Conservation (phyloP, 2,888 invertebrate species). For the Agrotis segetum region DNA sequence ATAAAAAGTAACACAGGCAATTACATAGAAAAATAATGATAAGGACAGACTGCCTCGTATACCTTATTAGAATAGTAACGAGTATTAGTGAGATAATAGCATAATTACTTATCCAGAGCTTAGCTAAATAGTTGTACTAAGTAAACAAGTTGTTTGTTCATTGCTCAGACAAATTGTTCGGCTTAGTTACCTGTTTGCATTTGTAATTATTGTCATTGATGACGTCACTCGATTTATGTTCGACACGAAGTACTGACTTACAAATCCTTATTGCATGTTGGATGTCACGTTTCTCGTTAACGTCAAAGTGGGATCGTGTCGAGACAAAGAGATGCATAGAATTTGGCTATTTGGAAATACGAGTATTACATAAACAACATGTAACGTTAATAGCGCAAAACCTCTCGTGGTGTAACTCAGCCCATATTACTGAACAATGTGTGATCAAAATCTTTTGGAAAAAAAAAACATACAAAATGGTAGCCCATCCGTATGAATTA, state of each 20-base stretch:
- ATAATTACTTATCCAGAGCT: constrained; percentile 75
- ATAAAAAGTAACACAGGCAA: constrained; percentile 59
- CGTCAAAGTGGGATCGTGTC: constrained; percentile 55
- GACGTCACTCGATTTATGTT: constrained; percentile 60
- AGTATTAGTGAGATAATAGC: constrained; percentile 76
- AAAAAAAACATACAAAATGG: too few species aligned
- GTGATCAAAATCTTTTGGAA: too few species aligned
- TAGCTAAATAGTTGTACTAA: constrained; percentile 64
- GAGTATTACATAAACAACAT: neutral
- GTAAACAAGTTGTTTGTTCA: constrained; percentile 65
- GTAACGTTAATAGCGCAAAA: too few species aligned
- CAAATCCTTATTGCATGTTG: constrained; percentile 59
- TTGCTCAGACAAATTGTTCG: constrained; percentile 63
- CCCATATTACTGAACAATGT: too few species aligned
- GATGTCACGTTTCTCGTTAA: constrained; percentile 61
- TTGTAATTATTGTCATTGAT: constrained; percentile 61
- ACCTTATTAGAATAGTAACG: constrained; percentile 75
- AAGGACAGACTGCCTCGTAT: constrained; percentile 55
- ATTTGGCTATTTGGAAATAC: constrained; percentile 37
- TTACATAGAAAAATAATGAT: constrained; percentile 58
- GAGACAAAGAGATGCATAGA: constrained; percentile 49
- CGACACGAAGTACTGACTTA: constrained; percentile 53
- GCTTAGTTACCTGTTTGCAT: constrained; percentile 58
- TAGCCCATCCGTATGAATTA: too few species aligned
- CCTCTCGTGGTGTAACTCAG: too few species aligned